phyloP scores from a whole-genome alignment of 2,888 invertebrate genomes.

The Lasioglossum vierecki region DNA sequence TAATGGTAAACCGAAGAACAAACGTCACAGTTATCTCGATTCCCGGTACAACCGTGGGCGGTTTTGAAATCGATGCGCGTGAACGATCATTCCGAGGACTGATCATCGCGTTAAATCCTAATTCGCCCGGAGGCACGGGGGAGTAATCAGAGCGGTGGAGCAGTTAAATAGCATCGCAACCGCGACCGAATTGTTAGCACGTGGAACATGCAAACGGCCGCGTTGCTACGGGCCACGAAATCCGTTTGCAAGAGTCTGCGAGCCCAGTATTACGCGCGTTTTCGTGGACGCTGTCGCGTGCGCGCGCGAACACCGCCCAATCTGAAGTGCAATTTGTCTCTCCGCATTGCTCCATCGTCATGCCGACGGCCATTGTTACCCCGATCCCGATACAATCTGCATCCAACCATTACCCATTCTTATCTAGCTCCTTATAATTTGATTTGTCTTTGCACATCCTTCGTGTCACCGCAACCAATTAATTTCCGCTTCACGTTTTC shows the following conservation, averaged over 20 bases:
- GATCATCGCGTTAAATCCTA: slow-evolving; percentile 75
- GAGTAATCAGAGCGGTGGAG: slow-evolving; percentile 80
- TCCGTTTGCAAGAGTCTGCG: slow-evolving; percentile 72
- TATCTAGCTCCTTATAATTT: background rate
- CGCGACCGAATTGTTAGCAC: slow-evolving; percentile 82
- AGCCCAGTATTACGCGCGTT: slow-evolving; percentile 67
- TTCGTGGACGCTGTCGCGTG: slow-evolving; percentile 63
- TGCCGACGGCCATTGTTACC: slow-evolving; percentile 10
- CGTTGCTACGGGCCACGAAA: slow-evolving; percentile 72
- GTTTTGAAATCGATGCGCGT: slow-evolving; percentile 70
- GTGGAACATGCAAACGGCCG: slow-evolving; percentile 75
- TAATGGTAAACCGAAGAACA: slow-evolving; percentile 63
- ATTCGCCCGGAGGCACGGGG: slow-evolving; percentile 73
- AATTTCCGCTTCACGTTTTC: background rate
- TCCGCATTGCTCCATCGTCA: slow-evolving; percentile 38
- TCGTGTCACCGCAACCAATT: background rate
- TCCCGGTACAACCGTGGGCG: slow-evolving; percentile 64
- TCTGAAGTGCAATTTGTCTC: slow-evolving; percentile 54
- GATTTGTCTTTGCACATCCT: background rate
- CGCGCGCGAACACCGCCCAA: slow-evolving; percentile 33
- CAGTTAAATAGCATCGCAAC: slow-evolving; percentile 82
- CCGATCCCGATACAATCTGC: slow-evolving; percentile 33
- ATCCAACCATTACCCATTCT: background rate
- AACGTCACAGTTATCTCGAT: slow-evolving; percentile 59
- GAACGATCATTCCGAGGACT: slow-evolving; percentile 73